Evolutionary conservation across 2,797 vertebrate genomes (phyloP).

Genomic region (Phataginus tetradactyla): DNA sequence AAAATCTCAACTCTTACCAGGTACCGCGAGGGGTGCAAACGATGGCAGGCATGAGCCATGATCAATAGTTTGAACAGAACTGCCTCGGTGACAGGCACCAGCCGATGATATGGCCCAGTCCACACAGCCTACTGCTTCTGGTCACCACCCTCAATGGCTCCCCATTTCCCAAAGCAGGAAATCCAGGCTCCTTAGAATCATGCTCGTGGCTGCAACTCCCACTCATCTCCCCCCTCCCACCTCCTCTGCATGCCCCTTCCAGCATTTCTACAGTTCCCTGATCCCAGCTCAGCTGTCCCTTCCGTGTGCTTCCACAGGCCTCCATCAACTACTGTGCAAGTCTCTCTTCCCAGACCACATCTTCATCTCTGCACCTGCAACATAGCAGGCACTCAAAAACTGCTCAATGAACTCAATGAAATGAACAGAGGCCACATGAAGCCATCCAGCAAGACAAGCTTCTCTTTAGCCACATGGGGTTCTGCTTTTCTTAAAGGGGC

Average conservation of each 20-base stretch:
- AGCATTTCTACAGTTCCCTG: not conserved
- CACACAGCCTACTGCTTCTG: not conserved
- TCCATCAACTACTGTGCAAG: not conserved
- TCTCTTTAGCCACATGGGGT: not conserved
- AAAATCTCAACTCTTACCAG: not conserved
- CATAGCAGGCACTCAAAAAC: not conserved
- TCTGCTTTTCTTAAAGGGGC: not conserved
- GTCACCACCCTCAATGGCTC: not conserved
- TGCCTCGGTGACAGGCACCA: fast-evolving
- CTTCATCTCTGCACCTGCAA: not conserved
- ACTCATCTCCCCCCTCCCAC: fast-evolving
- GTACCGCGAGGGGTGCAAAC: fast-evolving
- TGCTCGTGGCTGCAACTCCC: fast-evolving
- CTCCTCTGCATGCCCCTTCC: fast-evolving
- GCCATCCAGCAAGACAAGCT: not conserved
- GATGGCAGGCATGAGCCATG: fast-evolving
- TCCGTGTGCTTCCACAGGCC: fast-evolving
- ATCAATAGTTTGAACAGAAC: fast-evolving
- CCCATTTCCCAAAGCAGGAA: not conserved
- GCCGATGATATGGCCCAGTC: fast-evolving
- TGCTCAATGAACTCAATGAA: not conserved
- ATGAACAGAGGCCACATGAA: not conserved
- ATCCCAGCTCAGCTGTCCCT: not conserved
- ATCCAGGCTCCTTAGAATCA: not conserved
- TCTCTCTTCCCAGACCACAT: not conserved